phyloP scores from a whole-genome alignment of 1,140 invertebrate species.

The Drosophila repleta region DNA sequence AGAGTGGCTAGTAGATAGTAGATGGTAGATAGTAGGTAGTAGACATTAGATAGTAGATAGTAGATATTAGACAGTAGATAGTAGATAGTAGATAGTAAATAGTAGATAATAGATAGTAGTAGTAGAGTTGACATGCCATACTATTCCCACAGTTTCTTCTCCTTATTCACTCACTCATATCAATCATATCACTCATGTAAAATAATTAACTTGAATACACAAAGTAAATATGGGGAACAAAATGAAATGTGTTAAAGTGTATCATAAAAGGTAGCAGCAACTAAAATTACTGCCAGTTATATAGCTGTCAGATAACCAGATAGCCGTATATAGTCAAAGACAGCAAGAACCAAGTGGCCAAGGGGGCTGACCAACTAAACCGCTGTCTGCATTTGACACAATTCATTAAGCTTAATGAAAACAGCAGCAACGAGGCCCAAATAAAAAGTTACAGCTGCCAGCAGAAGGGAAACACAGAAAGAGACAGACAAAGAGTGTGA shows the following conservation, averaged over 20 bases:
- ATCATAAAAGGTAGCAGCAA: constrained; percentile 24
- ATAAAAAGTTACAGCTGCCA: constrained; percentile 39
- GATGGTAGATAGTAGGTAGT: too few relatives aligned
- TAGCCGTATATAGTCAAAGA: constrained; percentile 40
- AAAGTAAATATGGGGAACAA: constrained; percentile 55
- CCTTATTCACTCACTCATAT: background rate
- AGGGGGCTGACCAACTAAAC: constrained; percentile 39
- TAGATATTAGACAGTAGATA: too few relatives aligned
- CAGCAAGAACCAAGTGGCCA: constrained; percentile 6
- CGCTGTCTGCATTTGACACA: constrained; percentile 74
- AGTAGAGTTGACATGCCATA: too few relatives aligned
- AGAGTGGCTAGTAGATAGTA: background rate
- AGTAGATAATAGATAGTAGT: too few relatives aligned
- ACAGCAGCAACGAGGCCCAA: constrained; percentile 43
- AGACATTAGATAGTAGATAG: too few relatives aligned
- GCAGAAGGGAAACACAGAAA: constrained; percentile 7
- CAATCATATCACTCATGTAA: constrained; percentile 20
- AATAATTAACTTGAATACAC: constrained; percentile 71
- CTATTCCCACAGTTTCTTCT: background rate
- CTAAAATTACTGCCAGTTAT: constrained; percentile 22
- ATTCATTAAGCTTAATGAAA: constrained; percentile 82
- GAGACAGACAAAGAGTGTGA: constrained; percentile 25
- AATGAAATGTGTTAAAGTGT: constrained; percentile 24
- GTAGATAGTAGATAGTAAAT: too few relatives aligned
- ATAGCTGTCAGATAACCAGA: constrained; percentile 24